A percentile compares a stretch with the other conserved stretches of the same genome.
Conservation (phyloP, 2,113 vertebrate genomes). For the Muntiacus muntjak region DNA sequence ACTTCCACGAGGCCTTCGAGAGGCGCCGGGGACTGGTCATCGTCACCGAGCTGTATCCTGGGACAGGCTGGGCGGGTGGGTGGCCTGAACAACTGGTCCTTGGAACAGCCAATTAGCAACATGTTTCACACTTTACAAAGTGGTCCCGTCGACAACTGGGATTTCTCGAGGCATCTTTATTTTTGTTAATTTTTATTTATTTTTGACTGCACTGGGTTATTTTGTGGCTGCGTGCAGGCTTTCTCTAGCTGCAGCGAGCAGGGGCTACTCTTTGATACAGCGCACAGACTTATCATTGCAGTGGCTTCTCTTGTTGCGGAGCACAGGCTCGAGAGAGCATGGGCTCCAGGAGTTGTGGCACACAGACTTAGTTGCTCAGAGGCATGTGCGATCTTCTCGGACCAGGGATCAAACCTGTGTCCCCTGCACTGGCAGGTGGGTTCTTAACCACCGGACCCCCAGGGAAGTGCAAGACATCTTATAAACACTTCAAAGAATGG, state of each 20-base stretch:
- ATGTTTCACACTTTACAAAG: not conserved
- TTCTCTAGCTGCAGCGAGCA: not conserved
- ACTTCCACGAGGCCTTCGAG: conserved; percentile 96
- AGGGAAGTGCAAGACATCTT: not conserved
- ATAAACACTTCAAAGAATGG: not conserved
- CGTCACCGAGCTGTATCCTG: conserved; percentile 93
- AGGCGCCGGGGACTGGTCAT: conserved; percentile 92
- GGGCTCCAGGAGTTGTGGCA: not conserved
- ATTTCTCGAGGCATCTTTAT: not conserved
- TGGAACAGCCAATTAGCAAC: not conserved
- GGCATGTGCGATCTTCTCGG: not conserved
- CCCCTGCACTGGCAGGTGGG: not conserved
- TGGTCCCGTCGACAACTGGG: not conserved
- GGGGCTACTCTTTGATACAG: not conserved
- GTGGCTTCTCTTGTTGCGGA: not conserved
- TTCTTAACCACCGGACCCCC: not conserved
- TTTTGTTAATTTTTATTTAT: not conserved
- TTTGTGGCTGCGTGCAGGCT: not conserved
- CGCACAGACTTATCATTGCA: not conserved
- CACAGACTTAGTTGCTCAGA: not conserved
- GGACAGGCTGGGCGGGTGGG: not conserved
- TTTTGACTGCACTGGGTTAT: not conserved
- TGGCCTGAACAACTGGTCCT: not conserved
- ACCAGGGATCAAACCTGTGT: not conserved
- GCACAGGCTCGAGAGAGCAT: not conserved